These are phyloP conservation scores for Gouania willdenowi DNA, from an alignment of 2,797 vertebrate species.

Conservation along the genomic window DNA sequence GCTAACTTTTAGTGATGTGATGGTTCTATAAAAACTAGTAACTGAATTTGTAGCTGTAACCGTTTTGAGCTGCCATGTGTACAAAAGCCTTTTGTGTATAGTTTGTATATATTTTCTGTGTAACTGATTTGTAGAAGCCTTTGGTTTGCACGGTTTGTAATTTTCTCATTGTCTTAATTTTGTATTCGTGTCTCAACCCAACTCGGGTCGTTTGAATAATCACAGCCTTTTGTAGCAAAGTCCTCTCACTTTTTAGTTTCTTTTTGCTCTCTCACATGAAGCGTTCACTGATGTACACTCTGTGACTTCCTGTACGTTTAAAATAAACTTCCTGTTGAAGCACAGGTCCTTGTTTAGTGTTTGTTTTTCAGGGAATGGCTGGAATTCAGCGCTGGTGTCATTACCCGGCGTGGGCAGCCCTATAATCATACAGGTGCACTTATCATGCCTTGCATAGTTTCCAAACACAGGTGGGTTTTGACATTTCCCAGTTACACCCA, in stretches of 20 bases:
- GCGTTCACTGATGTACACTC: conserved; percentile 22
- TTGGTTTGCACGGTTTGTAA: conserved; percentile 72
- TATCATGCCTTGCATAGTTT: conserved; percentile 44
- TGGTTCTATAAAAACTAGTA: conserved; percentile 25
- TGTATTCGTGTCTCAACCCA: conserved; percentile 56
- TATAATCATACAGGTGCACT: conserved; percentile 44
- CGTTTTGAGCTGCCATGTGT: conserved; percentile 27
- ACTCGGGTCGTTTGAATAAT: conserved; percentile 51
- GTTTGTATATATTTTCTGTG: conserved; percentile 52
- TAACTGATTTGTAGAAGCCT: conserved; percentile 54
- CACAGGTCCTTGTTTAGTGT: conserved; percentile 11
- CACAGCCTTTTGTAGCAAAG: conserved; percentile 56
- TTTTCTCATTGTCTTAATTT: conserved; percentile 61
- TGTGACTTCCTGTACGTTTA: conserved; percentile 39
- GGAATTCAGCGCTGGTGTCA: conserved; percentile 29
- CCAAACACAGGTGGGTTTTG: conserved; percentile 19
- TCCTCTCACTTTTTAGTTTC: conserved; percentile 16
- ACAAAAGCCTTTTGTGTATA: conserved; percentile 33
- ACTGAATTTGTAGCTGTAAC: conserved; percentile 13
- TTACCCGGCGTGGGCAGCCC: conserved; percentile 5
- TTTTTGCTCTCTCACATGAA: conserved; percentile 15
- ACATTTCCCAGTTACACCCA: conserved; percentile 30
- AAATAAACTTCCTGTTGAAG: conserved; percentile 55
- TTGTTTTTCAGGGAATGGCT: conserved; percentile 17
- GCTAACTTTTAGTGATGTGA: conserved; percentile 17